Evolutionary conservation across 2,888 invertebrate species (phyloP).

Genomic region (Acrobasis consociella): DNA sequence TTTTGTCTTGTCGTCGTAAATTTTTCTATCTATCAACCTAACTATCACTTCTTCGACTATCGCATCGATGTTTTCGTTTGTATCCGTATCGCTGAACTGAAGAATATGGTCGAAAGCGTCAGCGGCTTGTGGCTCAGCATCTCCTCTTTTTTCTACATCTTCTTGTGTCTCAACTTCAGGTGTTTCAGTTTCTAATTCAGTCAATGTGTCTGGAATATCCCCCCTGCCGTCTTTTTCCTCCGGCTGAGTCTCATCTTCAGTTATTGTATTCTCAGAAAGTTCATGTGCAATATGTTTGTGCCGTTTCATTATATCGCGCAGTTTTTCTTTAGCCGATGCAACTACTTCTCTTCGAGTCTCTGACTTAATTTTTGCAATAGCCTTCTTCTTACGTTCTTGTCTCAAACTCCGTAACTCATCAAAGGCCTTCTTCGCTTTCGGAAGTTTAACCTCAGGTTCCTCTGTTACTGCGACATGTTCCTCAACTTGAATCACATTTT

Average conservation of each 20-base stretch:
- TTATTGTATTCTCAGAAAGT: slow-evolving; percentile 51
- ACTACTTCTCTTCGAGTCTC: slow-evolving; percentile 75
- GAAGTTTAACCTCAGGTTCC: slow-evolving; percentile 36
- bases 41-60: slow-evolving; percentile 77
- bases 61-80: slow-evolving; percentile 66
- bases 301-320: slow-evolving; percentile 76
- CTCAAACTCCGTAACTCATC: slow-evolving; percentile 60
- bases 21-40: slow-evolving; percentile 76
- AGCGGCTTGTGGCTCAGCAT: slow-evolving; percentile 29
- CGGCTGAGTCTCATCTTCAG: slow-evolving; percentile 37
- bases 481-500: slow-evolving; percentile 6
- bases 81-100: slow-evolving; percentile 24
- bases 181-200: slow-evolving; percentile 38
- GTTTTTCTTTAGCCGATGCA: slow-evolving; percentile 76
- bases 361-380: slow-evolving; percentile 72
- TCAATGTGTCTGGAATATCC: slow-evolving; percentile 55
- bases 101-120: slow-evolving; percentile 20
- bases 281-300: slow-evolving; percentile 72
- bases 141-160: slow-evolving; percentile 27
- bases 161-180: slow-evolving; percentile 27
- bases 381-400: slow-evolving; percentile 68
- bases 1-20: slow-evolving; percentile 78
- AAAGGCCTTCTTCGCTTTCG: slow-evolving; percentile 55
- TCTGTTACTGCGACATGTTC: background rate
- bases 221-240: slow-evolving; percentile 55